Evolutionary conservation across 2,888 invertebrate species (phyloP).

Genomic region (Drosophila hamatofila): DNA sequence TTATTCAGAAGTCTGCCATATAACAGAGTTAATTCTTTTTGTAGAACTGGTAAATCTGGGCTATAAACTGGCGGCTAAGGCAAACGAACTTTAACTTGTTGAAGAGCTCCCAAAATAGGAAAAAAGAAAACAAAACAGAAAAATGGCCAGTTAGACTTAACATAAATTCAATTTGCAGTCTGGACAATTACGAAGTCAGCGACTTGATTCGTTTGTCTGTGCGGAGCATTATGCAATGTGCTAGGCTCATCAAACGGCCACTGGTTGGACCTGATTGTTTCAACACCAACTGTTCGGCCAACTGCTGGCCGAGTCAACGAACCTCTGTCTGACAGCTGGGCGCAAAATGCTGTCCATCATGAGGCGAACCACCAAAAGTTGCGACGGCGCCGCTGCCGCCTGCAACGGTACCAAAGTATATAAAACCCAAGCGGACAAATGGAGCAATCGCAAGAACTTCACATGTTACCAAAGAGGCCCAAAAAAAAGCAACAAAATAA

Average conservation of each 20-base stretch:
- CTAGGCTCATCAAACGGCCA: slow-evolving; percentile 57
- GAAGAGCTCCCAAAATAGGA: not conserved
- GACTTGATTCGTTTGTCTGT: slow-evolving; percentile 26
- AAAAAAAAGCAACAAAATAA: slow-evolving; percentile 26
- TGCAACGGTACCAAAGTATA: slow-evolving; percentile 66
- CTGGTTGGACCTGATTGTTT: slow-evolving; percentile 70
- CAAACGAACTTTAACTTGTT: slow-evolving; percentile 16
- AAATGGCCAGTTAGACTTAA: slow-evolving; percentile 45
- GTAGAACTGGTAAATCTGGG: slow-evolving; percentile 3
- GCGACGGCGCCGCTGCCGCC: slow-evolving; percentile 5
- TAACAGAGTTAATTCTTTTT: not conserved
- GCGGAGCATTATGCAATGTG: slow-evolving; percentile 64
- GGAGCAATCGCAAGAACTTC: slow-evolving; percentile 62
- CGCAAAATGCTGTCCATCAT: slow-evolving; percentile 52
- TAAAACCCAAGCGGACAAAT: slow-evolving; percentile 63
- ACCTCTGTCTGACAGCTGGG: slow-evolving; percentile 35
- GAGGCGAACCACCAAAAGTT: slow-evolving; percentile 12
- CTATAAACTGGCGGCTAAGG: slow-evolving; percentile 17
- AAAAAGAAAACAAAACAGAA: not conserved
- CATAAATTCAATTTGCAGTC: slow-evolving; percentile 52
- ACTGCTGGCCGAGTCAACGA: slow-evolving; percentile 64
- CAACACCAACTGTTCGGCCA: slow-evolving; percentile 58
- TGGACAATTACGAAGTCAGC: slow-evolving; percentile 47
- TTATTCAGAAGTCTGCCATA: slow-evolving; percentile 2
- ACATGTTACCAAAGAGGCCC: slow-evolving; percentile 62